Evolutionary conservation across 2,888 invertebrate species (phyloP).

Genomic region (Tyria jacobaeae): DNA sequence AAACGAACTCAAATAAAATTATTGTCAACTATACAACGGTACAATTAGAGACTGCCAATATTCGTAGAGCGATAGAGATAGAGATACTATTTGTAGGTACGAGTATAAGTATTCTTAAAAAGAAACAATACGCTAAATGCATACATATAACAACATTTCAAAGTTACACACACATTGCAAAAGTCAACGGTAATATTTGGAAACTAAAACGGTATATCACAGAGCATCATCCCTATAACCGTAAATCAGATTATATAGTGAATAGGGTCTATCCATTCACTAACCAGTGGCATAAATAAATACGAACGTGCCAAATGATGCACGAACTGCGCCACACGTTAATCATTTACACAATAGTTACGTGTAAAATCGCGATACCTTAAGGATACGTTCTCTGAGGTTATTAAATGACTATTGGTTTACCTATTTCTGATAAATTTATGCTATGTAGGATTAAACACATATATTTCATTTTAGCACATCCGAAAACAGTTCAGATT

Average conservation of each 20-base stretch:
- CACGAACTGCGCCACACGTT: constrained; percentile 69
- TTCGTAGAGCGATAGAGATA: no score
- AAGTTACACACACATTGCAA: background rate
- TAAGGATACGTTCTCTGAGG: constrained; percentile 5
- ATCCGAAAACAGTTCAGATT: background rate
- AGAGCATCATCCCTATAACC: constrained; percentile 50
- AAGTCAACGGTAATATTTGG: constrained; percentile 19
- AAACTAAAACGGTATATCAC: constrained; percentile 39
- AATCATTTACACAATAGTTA: constrained; percentile 68
- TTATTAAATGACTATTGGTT: background rate
- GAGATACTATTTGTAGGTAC: background rate
- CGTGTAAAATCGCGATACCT: constrained; percentile 30
- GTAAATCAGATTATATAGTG: constrained; percentile 78
- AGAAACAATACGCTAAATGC: background rate
- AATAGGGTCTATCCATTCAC: constrained; percentile 73
- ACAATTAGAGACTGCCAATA: no score
- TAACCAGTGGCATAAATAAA: constrained; percentile 75
- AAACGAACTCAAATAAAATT: no score
- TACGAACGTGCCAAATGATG: constrained; percentile 75
- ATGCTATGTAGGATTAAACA: background rate
- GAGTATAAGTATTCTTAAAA: background rate
- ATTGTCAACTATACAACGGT: no score
- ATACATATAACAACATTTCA: background rate
- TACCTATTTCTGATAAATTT: background rate
- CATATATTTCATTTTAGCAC: background rate